Evolutionary conservation across 2,113 vertebrate genomes (phyloP).

Genomic region (Myodes glareolus): DNA sequence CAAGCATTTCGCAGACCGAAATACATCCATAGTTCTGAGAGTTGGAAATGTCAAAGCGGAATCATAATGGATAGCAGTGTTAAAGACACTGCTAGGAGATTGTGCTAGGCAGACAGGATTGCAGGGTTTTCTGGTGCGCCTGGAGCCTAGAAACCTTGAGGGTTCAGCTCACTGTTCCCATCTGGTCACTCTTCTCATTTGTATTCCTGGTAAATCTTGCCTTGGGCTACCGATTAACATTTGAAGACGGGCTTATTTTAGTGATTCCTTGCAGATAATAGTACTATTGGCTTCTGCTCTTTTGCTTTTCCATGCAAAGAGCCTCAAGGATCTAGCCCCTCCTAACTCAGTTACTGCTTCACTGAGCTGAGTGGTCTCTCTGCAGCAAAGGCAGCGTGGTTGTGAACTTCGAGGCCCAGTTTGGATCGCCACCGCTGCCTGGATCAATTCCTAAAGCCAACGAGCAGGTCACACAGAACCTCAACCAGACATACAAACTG

Average conservation of each 20-base stretch:
- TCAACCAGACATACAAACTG: slow-evolving; percentile 70
- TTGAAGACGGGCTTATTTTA: background rate
- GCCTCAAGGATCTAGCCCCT: background rate
- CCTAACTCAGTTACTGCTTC: background rate
- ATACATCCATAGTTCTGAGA: background rate
- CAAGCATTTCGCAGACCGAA: background rate
- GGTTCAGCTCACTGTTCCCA: background rate
- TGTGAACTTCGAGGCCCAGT: slow-evolving; percentile 77
- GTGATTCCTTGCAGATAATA: background rate
- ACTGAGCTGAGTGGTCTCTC: slow-evolving; percentile 63
- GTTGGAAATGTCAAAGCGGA: background rate
- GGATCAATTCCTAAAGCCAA: slow-evolving; percentile 71
- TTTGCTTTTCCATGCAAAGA: slow-evolving; percentile 6
- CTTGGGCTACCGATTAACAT: background rate
- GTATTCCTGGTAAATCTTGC: background rate
- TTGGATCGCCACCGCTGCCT: slow-evolving; percentile 33
- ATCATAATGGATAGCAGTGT: background rate
- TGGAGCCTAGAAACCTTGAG: background rate
- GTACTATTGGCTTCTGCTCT: background rate
- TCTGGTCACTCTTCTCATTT: background rate
- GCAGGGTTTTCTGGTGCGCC: accelerated
- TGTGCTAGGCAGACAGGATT: background rate
- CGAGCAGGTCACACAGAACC: slow-evolving; percentile 15
- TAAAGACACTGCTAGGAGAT: background rate
- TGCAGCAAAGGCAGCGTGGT: slow-evolving; percentile 84